These are phyloP conservation scores for Drosophila baimaii DNA, from an alignment of 1,140 invertebrate species.

Conservation along the genomic window DNA sequence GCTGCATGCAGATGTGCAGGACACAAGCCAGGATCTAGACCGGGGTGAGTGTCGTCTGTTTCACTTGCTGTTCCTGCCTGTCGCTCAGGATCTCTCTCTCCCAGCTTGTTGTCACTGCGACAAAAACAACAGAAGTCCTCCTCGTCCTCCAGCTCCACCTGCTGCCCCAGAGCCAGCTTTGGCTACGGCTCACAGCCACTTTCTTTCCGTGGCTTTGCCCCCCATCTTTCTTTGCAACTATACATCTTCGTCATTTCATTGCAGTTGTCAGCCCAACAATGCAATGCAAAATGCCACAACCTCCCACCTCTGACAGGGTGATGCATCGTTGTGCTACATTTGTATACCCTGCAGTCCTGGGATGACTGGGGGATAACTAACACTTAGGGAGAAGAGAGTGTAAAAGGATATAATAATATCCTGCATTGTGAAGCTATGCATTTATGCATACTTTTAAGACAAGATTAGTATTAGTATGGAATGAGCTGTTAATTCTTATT, in stretches of 20 bases:
- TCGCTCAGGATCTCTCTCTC: conserved; percentile 53
- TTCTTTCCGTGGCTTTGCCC: conserved; percentile 23
- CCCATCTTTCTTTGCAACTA: conserved; percentile 38
- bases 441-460: neutral
- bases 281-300: conserved; percentile 67
- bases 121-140: conserved; percentile 21
- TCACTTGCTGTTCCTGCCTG: conserved; percentile 36
- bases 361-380: neutral
- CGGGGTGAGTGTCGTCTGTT: conserved; percentile 34
- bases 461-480: no score
- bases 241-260: conserved; percentile 78
- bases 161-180: conserved; percentile 19
- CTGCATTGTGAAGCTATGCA: neutral
- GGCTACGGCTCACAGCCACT: conserved; percentile 3
- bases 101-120: conserved; percentile 66
- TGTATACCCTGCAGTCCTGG: conserved; percentile 10
- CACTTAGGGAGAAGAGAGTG: neutral
- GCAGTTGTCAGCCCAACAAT: conserved; percentile 66
- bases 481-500: no score
- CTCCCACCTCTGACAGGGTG: conserved; percentile 38
- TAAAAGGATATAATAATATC: neutral
- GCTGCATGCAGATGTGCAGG: conserved; percentile 66
- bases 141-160: conserved; percentile 11
- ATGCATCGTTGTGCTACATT: conserved; percentile 54
- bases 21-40: conserved; percentile 39